Conservation (phyloP, 2,113 vertebrate genomes). For the Asarcornis scutulata region DNA sequence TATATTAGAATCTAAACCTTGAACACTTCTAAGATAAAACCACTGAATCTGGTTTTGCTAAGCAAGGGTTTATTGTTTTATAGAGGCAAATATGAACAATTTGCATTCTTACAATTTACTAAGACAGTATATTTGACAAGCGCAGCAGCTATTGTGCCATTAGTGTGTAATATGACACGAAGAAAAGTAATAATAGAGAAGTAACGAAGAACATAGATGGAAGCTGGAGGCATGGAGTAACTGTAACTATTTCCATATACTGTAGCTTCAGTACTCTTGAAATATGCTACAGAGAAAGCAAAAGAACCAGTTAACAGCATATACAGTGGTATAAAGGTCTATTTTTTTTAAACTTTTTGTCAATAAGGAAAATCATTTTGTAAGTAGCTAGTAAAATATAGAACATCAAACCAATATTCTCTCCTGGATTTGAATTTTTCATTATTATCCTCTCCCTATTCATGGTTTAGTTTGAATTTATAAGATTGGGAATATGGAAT, state of each 20-base stretch:
- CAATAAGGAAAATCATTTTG: neutral
- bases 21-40: neutral
- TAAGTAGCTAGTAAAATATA: neutral
- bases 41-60: neutral
- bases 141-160: neutral
- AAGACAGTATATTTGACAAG: neutral
- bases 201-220: neutral
- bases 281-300: neutral
- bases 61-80: neutral
- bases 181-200: neutral
- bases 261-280: neutral
- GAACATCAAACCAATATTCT: neutral
- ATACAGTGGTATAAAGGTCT: neutral
- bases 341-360: neutral
- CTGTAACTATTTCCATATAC: neutral
- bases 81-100: neutral
- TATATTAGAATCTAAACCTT: neutral
- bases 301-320: neutral
- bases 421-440: neutral
- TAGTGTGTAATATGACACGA: neutral
- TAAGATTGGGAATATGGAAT: neutral
- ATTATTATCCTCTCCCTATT: neutral
- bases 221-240: neutral
- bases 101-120: neutral
- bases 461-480: neutral